Evolutionary conservation across 2,113 vertebrate species (phyloP), one percentile per base, ranked within the genome.

Genomic region (Cygnus atratus): DNA sequence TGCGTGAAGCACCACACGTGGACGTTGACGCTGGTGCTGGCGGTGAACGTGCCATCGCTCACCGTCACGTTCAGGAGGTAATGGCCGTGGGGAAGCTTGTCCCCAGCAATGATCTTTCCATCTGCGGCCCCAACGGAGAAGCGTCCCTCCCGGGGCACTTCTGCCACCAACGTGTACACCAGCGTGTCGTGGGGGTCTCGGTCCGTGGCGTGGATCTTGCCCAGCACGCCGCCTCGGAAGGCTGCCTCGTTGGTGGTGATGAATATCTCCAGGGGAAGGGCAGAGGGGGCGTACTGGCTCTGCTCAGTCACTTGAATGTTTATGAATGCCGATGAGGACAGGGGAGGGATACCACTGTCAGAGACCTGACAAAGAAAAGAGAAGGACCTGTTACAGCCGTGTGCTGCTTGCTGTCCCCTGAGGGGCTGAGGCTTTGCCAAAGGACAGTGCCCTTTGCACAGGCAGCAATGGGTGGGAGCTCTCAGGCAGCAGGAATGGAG

Each of bases 171-270:
- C 29, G 93, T 97, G 94, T 99, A 99, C 68, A 96, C 92, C 67
- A 99, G 96, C 0, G 97, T 97, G 61, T 99, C 99, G 9, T 99
- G 99, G 7, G 98, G 98, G 89, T 99, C 99, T 92, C 98, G 98
- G 96, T 99, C 99, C 0, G 99, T 98, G 83, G 99, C 99, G 0
- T 99, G 99, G 71, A 99, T 98, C 88, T 98, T 98, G 37, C 99
- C 99, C 26, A 99, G 97, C 68, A 99, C 98, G 1, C 98, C 98
- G 3, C 98, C 98, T 55, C 98, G 97, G 79, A 99, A 99, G 1
- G 97, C 94, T 31, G 96, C 93, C 65, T 98, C 97, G 0, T 97
- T 96, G 1, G 97, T 98, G 59, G 98, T 99, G 97, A 99, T 99
- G 97, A 99, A 99, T 95, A 99, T 98, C 89, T 99, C 99, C 81